Evolutionary conservation across 2,113 vertebrate genomes (phyloP).

Genomic region (Bungarus multicinctus): DNA sequence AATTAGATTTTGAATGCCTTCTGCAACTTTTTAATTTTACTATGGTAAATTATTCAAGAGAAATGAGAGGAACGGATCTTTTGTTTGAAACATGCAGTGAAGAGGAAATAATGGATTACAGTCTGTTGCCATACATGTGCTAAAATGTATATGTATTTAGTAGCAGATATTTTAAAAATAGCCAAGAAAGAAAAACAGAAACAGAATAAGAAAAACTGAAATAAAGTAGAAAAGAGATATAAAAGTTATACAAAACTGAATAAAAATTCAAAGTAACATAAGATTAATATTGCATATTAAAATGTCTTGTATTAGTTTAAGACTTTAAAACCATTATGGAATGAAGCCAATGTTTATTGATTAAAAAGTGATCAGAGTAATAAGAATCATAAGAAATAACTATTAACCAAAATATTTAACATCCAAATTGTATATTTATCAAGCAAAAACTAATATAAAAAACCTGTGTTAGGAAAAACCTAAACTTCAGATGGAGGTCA

Average conservation of each 20-base stretch:
- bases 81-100: neutral
- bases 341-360: neutral
- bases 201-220: neutral
- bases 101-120: neutral
- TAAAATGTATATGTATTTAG: neutral
- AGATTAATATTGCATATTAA: neutral
- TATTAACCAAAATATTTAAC: neutral
- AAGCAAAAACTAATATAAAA: neutral
- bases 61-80: neutral
- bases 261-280: neutral
- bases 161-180: neutral
- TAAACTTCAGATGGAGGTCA: neutral
- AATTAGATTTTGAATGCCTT: neutral
- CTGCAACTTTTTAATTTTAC: neutral
- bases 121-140: neutral
- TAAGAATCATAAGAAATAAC: neutral
- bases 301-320: neutral
- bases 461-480: neutral
- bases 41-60: neutral
- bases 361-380: neutral
- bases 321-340: neutral
- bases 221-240: neutral
- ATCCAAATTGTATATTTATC: neutral
- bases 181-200: neutral
- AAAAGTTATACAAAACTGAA: neutral